These are phyloP conservation scores for Drosophila kikkawai DNA, from an alignment of 1,140 invertebrate species.

Conservation along the genomic window DNA sequence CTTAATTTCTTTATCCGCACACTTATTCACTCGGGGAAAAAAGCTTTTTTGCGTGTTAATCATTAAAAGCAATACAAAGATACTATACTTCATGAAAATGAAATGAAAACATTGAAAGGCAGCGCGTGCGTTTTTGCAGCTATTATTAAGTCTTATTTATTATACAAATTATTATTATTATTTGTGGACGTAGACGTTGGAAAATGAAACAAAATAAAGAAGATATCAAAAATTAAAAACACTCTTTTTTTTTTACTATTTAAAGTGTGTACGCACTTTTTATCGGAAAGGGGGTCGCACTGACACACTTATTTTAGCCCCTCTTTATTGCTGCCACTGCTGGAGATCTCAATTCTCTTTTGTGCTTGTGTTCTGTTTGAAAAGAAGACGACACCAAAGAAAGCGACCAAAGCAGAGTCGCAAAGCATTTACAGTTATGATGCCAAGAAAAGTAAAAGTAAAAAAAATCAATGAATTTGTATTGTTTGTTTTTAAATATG, in stretches of 20 bases:
- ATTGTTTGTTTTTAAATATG: conserved; percentile 31
- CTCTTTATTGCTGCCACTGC: conserved; percentile 11
- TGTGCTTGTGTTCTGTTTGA: conserved; percentile 26
- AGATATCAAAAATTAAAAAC: not conserved
- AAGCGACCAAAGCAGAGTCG: conserved; percentile 45
- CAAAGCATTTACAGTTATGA: conserved; percentile 48
- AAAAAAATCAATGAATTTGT: conserved; percentile 69
- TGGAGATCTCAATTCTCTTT: conserved; percentile 24
- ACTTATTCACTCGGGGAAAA: not conserved
- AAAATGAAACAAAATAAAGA: not conserved
- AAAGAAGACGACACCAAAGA: conserved; percentile 37
- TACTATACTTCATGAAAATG: not conserved
- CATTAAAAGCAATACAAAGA: conserved; percentile 1
- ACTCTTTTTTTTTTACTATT: conserved; percentile 2
- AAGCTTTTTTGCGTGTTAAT: conserved; percentile 10
- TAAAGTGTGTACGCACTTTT: conserved; percentile 11
- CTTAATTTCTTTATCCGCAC: not conserved
- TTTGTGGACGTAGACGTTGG: not conserved
- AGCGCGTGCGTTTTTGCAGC: conserved; percentile 8
- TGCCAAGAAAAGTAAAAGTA: conserved; percentile 69
- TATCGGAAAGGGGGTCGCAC: conserved; percentile 7
- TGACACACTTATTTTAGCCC: conserved; percentile 27
- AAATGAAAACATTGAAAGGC: conserved; percentile 4
- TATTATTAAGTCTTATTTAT: not conserved
- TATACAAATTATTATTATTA: not conserved